phyloP scores from a whole-genome alignment of 1,140 invertebrate genomes.

The Bombus soroeensis region DNA sequence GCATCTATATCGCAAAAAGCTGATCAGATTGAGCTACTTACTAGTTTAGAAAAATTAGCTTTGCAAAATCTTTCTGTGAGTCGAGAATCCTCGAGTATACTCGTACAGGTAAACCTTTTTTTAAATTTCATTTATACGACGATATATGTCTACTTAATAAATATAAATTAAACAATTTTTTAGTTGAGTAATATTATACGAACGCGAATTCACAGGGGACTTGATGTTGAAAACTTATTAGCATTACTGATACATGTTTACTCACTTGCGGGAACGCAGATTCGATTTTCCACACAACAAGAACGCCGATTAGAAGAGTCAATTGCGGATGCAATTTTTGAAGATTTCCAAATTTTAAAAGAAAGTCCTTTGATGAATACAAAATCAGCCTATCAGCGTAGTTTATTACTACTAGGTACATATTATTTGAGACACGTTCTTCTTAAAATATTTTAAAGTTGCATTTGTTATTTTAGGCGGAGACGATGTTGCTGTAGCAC shows the following conservation, averaged over 20 bases:
- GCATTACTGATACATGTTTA: conserved; percentile 86
- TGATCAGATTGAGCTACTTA: conserved; percentile 82
- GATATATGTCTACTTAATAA: neutral
- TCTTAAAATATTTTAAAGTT: neutral
- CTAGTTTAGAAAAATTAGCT: conserved; percentile 84
- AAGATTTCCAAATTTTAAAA: conserved; percentile 83
- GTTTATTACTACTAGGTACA: conserved; percentile 75
- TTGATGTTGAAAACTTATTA: conserved; percentile 85
- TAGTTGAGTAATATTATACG: conserved; percentile 85
- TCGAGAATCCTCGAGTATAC: conserved; percentile 84
- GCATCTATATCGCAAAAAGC: conserved; percentile 84
- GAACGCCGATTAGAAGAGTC: conserved; percentile 83
- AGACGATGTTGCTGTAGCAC: conserved; percentile 64
- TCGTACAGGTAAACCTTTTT: conserved; percentile 82
- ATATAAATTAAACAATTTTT: conserved; percentile 55
- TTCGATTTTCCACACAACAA: conserved; percentile 83
- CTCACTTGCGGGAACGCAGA: conserved; percentile 85
- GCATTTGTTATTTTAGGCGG: conserved; percentile 59
- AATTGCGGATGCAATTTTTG: conserved; percentile 84
- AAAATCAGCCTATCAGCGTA: conserved; percentile 76
- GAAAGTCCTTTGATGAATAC: conserved; percentile 64
- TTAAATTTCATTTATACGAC: conserved; percentile 9
- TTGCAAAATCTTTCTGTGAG: conserved; percentile 85
- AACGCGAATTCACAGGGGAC: conserved; percentile 82
- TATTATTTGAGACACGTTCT: neutral